A percentile compares a stretch with the other conserved stretches of the same genome.
These are phyloP conservation scores for Scaptomyza caliginosa DNA, from an alignment of 2,888 invertebrate genomes.

Conservation along the genomic window DNA sequence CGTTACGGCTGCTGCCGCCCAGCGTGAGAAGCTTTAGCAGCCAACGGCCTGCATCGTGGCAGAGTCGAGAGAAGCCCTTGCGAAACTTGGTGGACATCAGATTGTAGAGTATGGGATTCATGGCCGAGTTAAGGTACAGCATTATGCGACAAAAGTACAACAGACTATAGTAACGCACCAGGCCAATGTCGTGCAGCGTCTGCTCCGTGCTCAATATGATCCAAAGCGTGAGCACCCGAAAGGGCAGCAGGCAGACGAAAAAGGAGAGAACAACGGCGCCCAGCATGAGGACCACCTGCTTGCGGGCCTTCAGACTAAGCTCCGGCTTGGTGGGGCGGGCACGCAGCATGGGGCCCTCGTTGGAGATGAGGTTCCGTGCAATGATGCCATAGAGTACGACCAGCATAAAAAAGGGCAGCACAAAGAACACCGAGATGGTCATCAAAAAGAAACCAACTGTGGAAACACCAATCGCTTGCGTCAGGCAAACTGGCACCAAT, in stretches of 20 bases:
- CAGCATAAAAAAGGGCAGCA: conserved; percentile 91
- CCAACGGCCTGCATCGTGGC: conserved; percentile 72
- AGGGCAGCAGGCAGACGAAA: conserved; percentile 94
- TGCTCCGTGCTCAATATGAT: conserved; percentile 91
- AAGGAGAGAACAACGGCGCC: conserved; percentile 94
- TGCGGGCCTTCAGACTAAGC: conserved; percentile 89
- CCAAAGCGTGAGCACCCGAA: conserved; percentile 92
- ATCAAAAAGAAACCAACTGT: conserved; percentile 91
- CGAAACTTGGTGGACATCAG: conserved; percentile 96
- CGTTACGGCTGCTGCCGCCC: conserved; percentile 52
- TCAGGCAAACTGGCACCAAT: conserved; percentile 90
- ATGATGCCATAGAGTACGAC: conserved; percentile 92
- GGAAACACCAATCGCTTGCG: conserved; percentile 90
- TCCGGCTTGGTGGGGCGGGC: conserved; percentile 89
- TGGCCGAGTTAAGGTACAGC: conserved; percentile 94
- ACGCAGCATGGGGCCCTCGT: conserved; percentile 87
- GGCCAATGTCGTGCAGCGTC: conserved; percentile 88
- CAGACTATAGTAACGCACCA: conserved; percentile 92
- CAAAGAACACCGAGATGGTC: conserved; percentile 91
- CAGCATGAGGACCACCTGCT: conserved; percentile 94
- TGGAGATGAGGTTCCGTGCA: conserved; percentile 91
- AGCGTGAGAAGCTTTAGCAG: conserved; percentile 56
- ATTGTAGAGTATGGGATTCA: conserved; percentile 96
- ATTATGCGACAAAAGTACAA: conserved; percentile 93
- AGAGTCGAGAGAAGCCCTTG: conserved; percentile 90